Conservation (phyloP, 2,113 vertebrate genomes). For the Plecturocebus donacophilus region DNA sequence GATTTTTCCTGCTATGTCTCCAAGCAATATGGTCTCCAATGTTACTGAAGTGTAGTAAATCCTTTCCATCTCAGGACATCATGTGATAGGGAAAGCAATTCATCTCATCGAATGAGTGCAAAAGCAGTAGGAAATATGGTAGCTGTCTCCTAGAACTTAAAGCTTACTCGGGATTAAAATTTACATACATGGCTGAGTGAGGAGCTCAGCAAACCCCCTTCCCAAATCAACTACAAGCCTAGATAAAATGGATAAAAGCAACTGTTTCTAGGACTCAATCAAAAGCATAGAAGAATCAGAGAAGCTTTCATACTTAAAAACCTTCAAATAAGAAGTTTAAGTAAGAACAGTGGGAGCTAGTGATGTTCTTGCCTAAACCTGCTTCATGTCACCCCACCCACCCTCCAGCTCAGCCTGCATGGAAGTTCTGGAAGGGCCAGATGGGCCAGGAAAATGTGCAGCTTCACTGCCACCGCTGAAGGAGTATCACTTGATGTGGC, state of each 20-base stretch:
- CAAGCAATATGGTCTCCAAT: not conserved
- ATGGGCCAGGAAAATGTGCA: not conserved
- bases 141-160: not conserved
- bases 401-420: not conserved
- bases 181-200: not conserved
- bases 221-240: not conserved
- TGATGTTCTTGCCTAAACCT: not conserved
- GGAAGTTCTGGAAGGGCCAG: not conserved
- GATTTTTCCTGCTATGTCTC: not conserved
- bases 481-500: not conserved
- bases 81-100: not conserved
- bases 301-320: not conserved
- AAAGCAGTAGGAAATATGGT: not conserved
- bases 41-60: not conserved
- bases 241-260: not conserved
- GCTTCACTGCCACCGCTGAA: not conserved
- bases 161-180: not conserved
- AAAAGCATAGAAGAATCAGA: not conserved
- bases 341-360: not conserved
- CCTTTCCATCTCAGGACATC: not conserved
- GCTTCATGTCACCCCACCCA: accelerated
- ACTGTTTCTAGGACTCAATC: not conserved
- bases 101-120: not conserved
- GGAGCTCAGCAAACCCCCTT: not conserved
- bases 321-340: not conserved